Evolutionary conservation across 2,113 vertebrate genomes (phyloP).

Genomic region (Tyto alba): DNA sequence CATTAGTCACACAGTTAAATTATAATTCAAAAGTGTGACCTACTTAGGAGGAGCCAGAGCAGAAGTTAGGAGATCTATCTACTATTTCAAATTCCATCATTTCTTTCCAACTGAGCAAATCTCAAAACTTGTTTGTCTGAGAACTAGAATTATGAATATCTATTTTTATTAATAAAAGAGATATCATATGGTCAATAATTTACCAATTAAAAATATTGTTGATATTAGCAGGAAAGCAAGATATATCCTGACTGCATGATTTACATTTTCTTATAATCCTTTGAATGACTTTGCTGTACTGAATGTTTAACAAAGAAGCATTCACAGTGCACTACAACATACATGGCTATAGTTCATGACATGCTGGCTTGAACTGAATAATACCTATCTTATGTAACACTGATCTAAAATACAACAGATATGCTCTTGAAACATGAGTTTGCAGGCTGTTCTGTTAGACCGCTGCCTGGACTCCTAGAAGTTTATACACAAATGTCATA

Average conservation of each 20-base stretch:
- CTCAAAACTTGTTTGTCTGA: background rate
- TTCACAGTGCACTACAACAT: background rate
- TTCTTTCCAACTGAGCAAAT: background rate
- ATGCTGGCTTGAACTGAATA: background rate
- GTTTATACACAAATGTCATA: background rate
- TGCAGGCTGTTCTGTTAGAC: background rate
- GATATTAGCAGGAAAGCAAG: background rate
- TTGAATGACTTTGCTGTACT: background rate
- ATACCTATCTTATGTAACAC: background rate
- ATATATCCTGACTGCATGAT: background rate
- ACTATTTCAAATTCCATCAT: background rate
- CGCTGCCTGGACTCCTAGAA: background rate
- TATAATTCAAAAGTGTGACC: background rate
- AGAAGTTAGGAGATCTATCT: background rate
- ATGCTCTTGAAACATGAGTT: background rate
- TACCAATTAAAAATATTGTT: background rate
- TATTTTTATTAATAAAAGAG: background rate
- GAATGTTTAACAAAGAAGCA: background rate
- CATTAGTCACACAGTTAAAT: background rate
- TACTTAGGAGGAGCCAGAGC: background rate
- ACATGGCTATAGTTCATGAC: background rate
- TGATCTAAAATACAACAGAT: background rate
- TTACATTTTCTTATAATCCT: background rate
- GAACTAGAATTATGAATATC: background rate
- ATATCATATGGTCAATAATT: background rate